Evolutionary conservation across 1,140 invertebrate genomes (phyloP), one percentile per base, ranked within the genome.

Genomic region (Eriocheir sinensis): DNA sequence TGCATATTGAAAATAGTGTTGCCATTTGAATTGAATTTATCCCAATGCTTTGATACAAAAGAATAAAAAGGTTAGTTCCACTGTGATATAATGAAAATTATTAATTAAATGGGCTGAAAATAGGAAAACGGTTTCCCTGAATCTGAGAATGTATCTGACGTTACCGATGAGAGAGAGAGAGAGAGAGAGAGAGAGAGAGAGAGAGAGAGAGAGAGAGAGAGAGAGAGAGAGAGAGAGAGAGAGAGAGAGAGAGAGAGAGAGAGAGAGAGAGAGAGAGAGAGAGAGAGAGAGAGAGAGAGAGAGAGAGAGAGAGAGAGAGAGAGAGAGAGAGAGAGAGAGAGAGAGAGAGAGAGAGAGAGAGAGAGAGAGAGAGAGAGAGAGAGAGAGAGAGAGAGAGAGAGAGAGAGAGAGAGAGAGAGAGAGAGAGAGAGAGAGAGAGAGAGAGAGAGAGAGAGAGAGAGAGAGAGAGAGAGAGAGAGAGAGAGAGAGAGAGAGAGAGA

Each of bases 121-220:
- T n/a, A n/a, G n/a, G n/a, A n/a, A n/a, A n/a, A n/a, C n/a, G n/a
- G n/a, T n/a, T n/a, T n/a, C n/a, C n/a, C n/a, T 72, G 60, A 15
- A 72, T n/a, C 12, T 72, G 12, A 15, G 60, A n/a, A 72, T 72
- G 60, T 72, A 15, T n/a, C 60, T 72, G 60, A n/a, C 12, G 12
- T n/a, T 72, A 72, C 12, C 12, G n/a, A n/a, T 15, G 60, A 72
- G 60, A n/a, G 60, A 72, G 60, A n/a, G 60, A 72, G 60, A n/a
- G n/a, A 72, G 60, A n/a, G n/a, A 72, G 60, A 72, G 60, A 72
- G 60, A 72, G 60, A 72, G 60, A 72, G 60, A n/a, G 60, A 72
- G 60, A 72, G 60, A 72, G 60, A 72, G n/a, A 72, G 60, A n/a
- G 60, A n/a, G 60, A 2, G 4, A 15, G 34, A 3, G 34, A 17